phyloP scores from a whole-genome alignment of 2,797 vertebrate species.

The Acanthurus tractus region DNA sequence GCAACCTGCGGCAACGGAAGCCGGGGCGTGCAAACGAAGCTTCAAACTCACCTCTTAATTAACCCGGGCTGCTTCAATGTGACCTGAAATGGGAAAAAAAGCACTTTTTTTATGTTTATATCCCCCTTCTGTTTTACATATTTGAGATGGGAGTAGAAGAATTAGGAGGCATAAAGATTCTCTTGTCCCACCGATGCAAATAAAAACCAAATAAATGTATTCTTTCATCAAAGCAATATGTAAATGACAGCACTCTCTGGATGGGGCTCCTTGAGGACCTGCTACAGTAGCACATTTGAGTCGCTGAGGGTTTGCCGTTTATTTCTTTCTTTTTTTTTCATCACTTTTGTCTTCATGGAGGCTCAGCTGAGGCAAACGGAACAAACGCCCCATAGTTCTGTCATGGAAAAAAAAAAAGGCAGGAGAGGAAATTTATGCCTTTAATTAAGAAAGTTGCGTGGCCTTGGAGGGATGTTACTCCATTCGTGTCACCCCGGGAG shows the following conservation, averaged over 20 bases:
- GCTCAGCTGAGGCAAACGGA: slow-evolving; percentile 48
- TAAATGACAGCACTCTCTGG: slow-evolving; percentile 74
- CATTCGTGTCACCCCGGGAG: slow-evolving; percentile 51
- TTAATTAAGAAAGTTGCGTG: slow-evolving; percentile 78
- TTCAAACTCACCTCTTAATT: slow-evolving; percentile 3
- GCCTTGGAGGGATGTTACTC: slow-evolving; percentile 71
- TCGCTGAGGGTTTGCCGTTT: slow-evolving; percentile 59
- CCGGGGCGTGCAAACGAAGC: no score
- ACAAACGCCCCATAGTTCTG: slow-evolving; percentile 53
- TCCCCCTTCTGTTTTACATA: slow-evolving; percentile 5
- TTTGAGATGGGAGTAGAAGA: slow-evolving; percentile 6
- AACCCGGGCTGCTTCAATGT: slow-evolving; percentile 16
- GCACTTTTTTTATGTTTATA: background rate
- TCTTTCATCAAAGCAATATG: slow-evolving; percentile 81
- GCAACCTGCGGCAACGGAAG: no score
- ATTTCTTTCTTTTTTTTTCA: slow-evolving; percentile 54
- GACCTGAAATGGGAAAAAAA: slow-evolving; percentile 37
- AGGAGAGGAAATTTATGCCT: slow-evolving; percentile 77
- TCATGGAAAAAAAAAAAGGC: slow-evolving; percentile 19
- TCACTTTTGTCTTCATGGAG: slow-evolving; percentile 46
- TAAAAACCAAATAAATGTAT: slow-evolving; percentile 74
- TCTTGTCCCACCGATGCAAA: slow-evolving; percentile 63
- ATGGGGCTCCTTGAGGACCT: slow-evolving; percentile 71
- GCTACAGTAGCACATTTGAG: slow-evolving; percentile 57
- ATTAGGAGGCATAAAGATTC: slow-evolving; percentile 30